Evolutionary conservation across 2,797 vertebrate species (phyloP).

Genomic region (Karalla daura): DNA sequence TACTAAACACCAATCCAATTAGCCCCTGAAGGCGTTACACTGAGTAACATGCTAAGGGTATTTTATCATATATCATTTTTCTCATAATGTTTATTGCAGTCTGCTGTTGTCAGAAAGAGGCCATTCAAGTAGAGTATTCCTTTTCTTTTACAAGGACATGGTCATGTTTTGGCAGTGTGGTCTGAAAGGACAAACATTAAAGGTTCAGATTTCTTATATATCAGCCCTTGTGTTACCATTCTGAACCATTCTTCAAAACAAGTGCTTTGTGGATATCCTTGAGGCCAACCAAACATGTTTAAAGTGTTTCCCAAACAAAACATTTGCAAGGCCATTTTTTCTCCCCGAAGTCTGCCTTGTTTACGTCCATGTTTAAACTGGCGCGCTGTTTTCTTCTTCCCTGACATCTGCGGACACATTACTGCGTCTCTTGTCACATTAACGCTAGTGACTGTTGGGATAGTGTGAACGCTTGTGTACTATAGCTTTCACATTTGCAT

Average conservation of each 20-base stretch:
- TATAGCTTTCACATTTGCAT: background rate
- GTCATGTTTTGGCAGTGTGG: background rate
- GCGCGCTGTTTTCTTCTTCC: background rate
- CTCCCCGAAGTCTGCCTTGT: background rate
- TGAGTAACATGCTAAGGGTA: conserved; percentile 74
- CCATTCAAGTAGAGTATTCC: conserved; percentile 14
- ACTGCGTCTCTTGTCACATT: background rate
- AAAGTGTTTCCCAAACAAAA: background rate
- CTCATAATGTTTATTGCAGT: conserved; percentile 65
- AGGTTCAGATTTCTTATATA: background rate
- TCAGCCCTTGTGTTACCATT: background rate
- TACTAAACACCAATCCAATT: conserved; percentile 89
- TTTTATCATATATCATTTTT: conserved; percentile 76
- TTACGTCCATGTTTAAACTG: background rate
- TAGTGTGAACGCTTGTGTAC: background rate
- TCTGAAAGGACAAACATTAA: background rate
- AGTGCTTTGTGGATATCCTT: background rate
- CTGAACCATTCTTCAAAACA: background rate
- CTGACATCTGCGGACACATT: background rate
- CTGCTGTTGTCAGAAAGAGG: conserved; percentile 56
- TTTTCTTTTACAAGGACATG: background rate
- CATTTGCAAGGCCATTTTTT: background rate
- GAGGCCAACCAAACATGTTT: background rate
- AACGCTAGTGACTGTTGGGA: background rate
- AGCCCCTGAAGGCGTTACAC: conserved; percentile 79